Evolutionary conservation across 2,888 invertebrate genomes (phyloP).

Genomic region (Sisyra terminalis): DNA sequence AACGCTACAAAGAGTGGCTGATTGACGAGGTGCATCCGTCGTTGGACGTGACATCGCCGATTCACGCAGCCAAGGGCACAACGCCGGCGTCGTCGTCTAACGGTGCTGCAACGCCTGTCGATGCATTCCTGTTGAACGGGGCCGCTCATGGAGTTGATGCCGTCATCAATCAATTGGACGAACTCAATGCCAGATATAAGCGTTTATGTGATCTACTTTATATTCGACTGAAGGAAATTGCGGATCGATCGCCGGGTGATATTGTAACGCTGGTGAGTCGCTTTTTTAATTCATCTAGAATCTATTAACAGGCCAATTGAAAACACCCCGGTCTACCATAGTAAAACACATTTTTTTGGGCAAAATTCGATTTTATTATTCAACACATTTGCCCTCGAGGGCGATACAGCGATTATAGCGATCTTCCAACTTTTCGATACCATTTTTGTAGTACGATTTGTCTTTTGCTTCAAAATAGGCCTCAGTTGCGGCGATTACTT

Average conservation of each 20-base stretch:
- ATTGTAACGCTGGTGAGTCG: conserved; percentile 57
- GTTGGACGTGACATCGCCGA: conserved; percentile 35
- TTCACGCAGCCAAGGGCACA: background rate
- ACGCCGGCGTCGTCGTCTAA: conserved; percentile 13
- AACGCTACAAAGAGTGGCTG: conserved; percentile 67
- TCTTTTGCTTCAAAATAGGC: no score
- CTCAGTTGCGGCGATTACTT: no score
- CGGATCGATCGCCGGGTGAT: conserved; percentile 51
- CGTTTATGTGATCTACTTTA: conserved; percentile 51
- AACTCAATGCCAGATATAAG: conserved; percentile 64
- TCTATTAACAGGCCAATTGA: no score
- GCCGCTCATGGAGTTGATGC: conserved; percentile 48
- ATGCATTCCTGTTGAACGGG: conserved; percentile 8
- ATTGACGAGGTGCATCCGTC: conserved; percentile 72
- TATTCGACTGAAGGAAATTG: conserved; percentile 49
- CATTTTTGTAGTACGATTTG: no score
- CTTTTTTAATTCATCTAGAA: conserved; percentile 11
- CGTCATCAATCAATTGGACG: conserved; percentile 62
- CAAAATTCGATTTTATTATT: no score
- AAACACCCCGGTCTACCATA: no score
- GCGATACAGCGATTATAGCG: no score
- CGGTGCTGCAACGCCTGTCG: conserved; percentile 8
- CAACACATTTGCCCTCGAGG: no score
- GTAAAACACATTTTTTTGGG: no score
- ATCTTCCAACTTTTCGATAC: no score